Percentiles rank a stretch among this genome's conserved stretches.
Evolutionary conservation across 2,888 invertebrate species (phyloP).

Genomic region (Andrena fulva): DNA sequence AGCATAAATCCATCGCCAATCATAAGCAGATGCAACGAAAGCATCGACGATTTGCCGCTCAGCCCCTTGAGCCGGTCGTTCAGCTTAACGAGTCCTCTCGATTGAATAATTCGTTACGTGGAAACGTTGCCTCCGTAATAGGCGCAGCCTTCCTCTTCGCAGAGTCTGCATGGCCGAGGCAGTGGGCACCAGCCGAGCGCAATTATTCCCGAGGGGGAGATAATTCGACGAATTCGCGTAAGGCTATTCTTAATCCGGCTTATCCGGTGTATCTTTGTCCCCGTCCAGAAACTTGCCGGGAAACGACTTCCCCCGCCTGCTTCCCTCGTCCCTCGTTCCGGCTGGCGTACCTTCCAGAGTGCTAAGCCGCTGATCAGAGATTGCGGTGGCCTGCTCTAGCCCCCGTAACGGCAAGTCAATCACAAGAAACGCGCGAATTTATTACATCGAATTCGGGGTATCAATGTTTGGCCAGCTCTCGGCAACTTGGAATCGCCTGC

Average conservation of each 20-base stretch:
- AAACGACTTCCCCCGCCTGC: constrained; percentile 30
- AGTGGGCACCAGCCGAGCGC: constrained; percentile 24
- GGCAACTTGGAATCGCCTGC: constrained; percentile 61
- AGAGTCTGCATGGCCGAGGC: neutral
- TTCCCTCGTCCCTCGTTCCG: constrained; percentile 12
- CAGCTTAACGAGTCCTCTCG: neutral
- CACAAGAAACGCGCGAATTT: constrained; percentile 76
- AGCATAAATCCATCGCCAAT: neutral
- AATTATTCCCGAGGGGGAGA: constrained; percentile 51
- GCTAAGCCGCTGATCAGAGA: constrained; percentile 76
- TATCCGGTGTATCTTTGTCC: constrained; percentile 60
- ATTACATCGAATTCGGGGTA: constrained; percentile 73
- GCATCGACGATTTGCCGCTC: neutral
- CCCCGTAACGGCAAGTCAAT: constrained; percentile 70
- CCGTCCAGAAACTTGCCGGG: constrained; percentile 32
- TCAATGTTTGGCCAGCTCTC: constrained; percentile 78
- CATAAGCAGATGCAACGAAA: neutral
- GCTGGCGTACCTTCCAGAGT: constrained; percentile 63
- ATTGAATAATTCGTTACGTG: constrained; percentile 9
- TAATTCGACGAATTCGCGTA: constrained; percentile 72
- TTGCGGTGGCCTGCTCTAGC: constrained; percentile 60
- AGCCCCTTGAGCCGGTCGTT: neutral
- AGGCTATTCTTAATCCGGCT: constrained; percentile 72
- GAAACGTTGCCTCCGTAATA: neutral
- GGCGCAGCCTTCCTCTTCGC: too few species aligned